Evolutionary conservation across 2,113 vertebrate species (phyloP).

Genomic region (Uria lomvia): DNA sequence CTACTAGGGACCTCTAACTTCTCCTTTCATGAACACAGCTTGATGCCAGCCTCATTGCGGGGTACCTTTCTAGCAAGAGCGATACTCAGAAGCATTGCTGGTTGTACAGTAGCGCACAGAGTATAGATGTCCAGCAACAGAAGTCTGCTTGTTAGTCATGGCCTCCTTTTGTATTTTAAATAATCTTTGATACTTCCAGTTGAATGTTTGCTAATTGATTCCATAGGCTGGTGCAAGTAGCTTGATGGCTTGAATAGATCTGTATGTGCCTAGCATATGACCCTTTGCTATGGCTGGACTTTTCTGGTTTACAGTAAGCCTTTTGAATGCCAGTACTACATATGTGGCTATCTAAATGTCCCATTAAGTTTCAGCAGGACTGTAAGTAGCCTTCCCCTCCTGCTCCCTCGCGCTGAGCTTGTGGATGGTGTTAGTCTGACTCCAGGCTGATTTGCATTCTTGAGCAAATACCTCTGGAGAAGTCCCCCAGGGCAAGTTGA

Average conservation of each 20-base stretch:
- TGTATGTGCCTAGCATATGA: background rate
- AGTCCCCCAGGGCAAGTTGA: background rate
- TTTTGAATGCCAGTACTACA: background rate
- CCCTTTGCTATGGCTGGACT: background rate
- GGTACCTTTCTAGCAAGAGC: background rate
- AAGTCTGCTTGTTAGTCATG: background rate
- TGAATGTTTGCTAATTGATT: background rate
- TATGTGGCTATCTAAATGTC: background rate
- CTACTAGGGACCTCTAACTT: background rate
- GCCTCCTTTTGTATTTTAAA: background rate
- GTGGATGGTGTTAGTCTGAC: background rate
- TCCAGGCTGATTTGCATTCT: background rate
- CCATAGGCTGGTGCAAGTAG: background rate
- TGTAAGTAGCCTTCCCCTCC: background rate
- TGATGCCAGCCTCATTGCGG: background rate
- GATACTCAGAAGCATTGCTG: background rate
- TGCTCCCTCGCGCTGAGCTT: background rate
- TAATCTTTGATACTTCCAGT: background rate
- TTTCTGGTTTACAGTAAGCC: background rate
- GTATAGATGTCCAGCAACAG: background rate
- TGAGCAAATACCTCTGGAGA: background rate
- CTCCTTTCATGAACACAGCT: background rate
- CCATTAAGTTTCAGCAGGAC: background rate
- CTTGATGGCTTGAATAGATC: background rate
- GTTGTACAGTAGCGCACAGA: background rate